Conservation (phyloP, 2,888 invertebrate species). For the Allophyes oxyacanthae region DNA sequence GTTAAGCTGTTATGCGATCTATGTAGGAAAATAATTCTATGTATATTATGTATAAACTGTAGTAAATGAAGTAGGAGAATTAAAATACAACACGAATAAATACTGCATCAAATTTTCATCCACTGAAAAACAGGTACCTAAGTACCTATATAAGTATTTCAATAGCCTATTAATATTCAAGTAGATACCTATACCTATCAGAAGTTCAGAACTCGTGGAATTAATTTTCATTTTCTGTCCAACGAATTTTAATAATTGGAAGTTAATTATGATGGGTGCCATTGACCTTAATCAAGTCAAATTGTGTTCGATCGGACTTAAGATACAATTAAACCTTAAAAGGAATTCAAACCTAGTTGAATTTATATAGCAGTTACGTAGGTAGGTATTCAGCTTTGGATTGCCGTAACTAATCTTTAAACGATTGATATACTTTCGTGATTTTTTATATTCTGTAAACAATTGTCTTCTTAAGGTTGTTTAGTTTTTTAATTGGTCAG, state of each 20-base stretch:
- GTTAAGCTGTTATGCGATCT: conserved; percentile 2
- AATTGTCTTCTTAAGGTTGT: conserved; percentile 29
- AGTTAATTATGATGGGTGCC: conserved; percentile 53
- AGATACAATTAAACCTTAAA: conserved; percentile 58
- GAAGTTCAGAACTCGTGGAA: conserved; percentile 32
- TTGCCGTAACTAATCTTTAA: conserved; percentile 65
- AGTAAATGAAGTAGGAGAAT: too few species aligned
- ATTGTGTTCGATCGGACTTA: conserved; percentile 46
- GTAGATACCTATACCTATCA: background rate
- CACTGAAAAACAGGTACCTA: conserved; percentile 1
- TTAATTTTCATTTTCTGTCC: conserved; percentile 31
- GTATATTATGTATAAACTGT: too few species aligned
- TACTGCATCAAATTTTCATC: conserved; percentile 16
- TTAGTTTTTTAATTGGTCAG: conserved; percentile 34
- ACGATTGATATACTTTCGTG: conserved; percentile 58
- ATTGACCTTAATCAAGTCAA: conserved; percentile 67
- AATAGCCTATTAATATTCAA: conserved; percentile 24
- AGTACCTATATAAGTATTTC: too few species aligned
- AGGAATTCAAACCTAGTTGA: conserved; percentile 54
- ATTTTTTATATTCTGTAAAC: conserved; percentile 15
- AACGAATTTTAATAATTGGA: conserved; percentile 55
- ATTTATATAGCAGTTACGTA: too few species aligned
- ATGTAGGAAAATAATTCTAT: too few species aligned
- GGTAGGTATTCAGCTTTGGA: conserved; percentile 62
- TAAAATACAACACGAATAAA: conserved; percentile 6